Conservation (phyloP, 2,888 invertebrate species). For the Calliopum simillimum region DNA sequence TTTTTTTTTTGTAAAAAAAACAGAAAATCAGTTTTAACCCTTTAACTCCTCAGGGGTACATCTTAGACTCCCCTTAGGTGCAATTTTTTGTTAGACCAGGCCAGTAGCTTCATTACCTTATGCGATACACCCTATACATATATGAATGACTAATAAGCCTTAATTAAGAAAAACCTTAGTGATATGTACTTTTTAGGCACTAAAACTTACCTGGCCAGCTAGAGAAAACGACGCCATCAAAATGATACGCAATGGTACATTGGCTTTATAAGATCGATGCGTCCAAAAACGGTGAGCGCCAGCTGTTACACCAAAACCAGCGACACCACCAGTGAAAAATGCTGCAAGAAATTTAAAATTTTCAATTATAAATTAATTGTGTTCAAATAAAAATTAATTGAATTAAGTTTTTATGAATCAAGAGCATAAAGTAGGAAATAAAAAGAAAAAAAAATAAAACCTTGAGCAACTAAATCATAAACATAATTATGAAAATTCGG, state of each 20-base stretch:
- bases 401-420: neutral
- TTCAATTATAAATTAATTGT: neutral
- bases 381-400: neutral
- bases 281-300: constrained; percentile 78
- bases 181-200: neutral
- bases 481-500: neutral
- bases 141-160: too few species aligned
- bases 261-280: constrained; percentile 77
- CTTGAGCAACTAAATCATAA: neutral
- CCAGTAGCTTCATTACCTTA: too few species aligned
- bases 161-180: too few species aligned
- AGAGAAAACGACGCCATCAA: constrained; percentile 73
- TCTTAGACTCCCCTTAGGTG: too few species aligned
- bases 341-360: constrained; percentile 63
- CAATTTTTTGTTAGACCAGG: too few species aligned
- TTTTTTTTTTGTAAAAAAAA: too few species aligned
- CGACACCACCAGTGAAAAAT: constrained; percentile 69
- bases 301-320: constrained; percentile 77
- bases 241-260: constrained; percentile 71
- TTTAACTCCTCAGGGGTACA: too few species aligned
- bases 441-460: neutral
- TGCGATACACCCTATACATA: too few species aligned
- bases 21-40: too few species aligned
- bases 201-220: constrained; percentile 74
- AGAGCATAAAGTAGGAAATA: neutral